Percentiles rank a stretch among this genome's conserved stretches.
Evolutionary conservation across 2,888 invertebrate species (phyloP).

Genomic region (Drosophila yooni): DNA sequence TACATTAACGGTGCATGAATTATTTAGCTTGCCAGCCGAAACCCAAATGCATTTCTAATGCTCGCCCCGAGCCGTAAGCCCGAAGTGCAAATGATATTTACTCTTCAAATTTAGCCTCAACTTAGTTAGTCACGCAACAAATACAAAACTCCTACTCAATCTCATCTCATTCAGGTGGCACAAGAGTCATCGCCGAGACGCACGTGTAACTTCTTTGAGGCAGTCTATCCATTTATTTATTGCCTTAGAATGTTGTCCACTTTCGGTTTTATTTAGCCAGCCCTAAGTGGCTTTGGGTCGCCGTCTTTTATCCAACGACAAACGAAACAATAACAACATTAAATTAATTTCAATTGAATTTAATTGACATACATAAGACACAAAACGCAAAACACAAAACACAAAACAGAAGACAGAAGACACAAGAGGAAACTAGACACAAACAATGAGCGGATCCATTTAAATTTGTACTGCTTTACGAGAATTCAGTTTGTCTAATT

Average conservation of each 20-base stretch:
- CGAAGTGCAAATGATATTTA: conserved; percentile 72
- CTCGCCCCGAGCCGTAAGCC: conserved; percentile 18
- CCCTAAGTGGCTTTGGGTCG: conserved; percentile 40
- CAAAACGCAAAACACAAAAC: conserved; percentile 1
- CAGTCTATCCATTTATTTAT: conserved; percentile 28
- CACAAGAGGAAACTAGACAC: conserved; percentile 17
- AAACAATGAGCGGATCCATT: conserved; percentile 22
- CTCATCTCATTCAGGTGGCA: conserved; percentile 28
- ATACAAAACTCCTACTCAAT: background rate
- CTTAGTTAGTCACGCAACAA: conserved; percentile 40
- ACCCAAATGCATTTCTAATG: conserved; percentile 75
- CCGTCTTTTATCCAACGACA: conserved; percentile 17
- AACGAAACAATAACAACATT: conserved; percentile 52
- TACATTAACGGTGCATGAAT: conserved; percentile 51
- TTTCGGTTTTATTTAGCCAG: conserved; percentile 18
- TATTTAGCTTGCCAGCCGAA: conserved; percentile 42
- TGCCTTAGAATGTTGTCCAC: conserved; percentile 1
- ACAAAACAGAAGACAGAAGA: background rate
- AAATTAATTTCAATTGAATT: conserved; percentile 75
- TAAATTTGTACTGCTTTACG: conserved; percentile 23
- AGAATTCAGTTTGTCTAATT: conserved; percentile 14
- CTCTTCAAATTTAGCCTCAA: conserved; percentile 35
- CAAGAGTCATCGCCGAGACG: conserved; percentile 4
- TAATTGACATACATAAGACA: conserved; percentile 61
- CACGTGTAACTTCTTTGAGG: conserved; percentile 17